Evolutionary conservation across 2,797 vertebrate species (phyloP), one percentile per base, ranked within the genome.

Genomic region (Lagocephalus sceleratus): DNA sequence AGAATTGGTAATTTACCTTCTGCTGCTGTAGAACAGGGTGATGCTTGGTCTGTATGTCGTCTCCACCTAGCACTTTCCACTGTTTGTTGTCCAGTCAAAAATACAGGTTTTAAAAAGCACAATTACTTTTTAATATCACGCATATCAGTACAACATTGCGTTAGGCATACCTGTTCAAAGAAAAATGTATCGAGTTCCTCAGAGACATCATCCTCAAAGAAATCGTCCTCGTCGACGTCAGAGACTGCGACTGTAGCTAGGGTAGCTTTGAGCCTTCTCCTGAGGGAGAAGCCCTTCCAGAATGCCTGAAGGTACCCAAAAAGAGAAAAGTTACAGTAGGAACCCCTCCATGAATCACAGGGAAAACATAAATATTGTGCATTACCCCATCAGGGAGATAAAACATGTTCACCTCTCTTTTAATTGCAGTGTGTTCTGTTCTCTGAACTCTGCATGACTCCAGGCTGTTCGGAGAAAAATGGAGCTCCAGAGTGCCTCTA

Each of bases 371-470:
- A 93, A 95, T 94, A 94, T 92, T 88, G 90, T 85, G 52, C 82
- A 90, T 93, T 95, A 94, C 93, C 92, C 94, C 93, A 94, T 94
- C 94, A 94, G 91, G 78, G 92, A 94, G 91, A 95, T 95, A 95
- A 97, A 96, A 94, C 91, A 95, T 92, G 90, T 90, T 89, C 89
- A 89, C 77, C 87, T 87, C 82, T 85, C 81, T 93, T 81, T 92
- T 94, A 95, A 95, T 94, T 93, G 91, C 92, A 79, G 87, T 90
- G 87, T 80, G 91, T 91, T 96, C 92, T 96, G 92, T 84, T 93
- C 93, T 94, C 89, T 98, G 95, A 98, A 98, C 95, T 98, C 94
- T 94, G 89, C 66, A 84, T 97, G 95, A 98, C 95, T 96, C 89
- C 81, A 83, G 58, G 50, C 90, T 91, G 91, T 86, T 90, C 84